Percentiles rank a stretch among this genome's conserved stretches.
These are phyloP conservation scores for Dendrolimus kikuchii DNA, from an alignment of 1,140 invertebrate genomes.

Conservation along the genomic window DNA sequence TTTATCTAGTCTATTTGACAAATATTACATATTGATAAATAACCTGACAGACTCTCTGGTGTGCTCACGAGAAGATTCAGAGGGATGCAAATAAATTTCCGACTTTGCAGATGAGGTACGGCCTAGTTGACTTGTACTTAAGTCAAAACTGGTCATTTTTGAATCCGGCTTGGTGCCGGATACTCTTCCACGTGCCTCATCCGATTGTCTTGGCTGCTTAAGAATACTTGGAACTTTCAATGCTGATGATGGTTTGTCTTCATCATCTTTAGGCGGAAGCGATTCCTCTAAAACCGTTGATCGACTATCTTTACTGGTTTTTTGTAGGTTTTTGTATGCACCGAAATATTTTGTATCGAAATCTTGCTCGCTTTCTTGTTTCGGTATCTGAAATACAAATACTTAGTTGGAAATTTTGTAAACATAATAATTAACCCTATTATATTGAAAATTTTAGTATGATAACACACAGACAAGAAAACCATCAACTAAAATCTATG, in stretches of 20 bases:
- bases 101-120: constrained; percentile 7
- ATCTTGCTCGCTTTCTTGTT: constrained; percentile 52
- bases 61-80: constrained; percentile 2
- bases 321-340: constrained; percentile 37
- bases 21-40: background rate
- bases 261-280: background rate
- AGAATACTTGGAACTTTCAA: too few relatives aligned
- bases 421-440: too few relatives aligned
- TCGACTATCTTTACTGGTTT: constrained; percentile 16
- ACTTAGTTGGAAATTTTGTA: background rate
- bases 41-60: constrained; percentile 29
- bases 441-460: too few relatives aligned
- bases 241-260: too few relatives aligned
- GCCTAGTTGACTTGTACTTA: constrained; percentile 4
- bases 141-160: constrained; percentile 16
- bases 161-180: background rate
- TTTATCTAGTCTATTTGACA: too few relatives aligned
- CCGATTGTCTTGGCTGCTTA: too few relatives aligned
- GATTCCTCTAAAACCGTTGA: background rate
- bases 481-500: too few relatives aligned
- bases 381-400: constrained; percentile 30
- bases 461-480: too few relatives aligned
- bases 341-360: constrained; percentile 59
- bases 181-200: too few relatives aligned
- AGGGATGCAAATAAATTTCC: constrained; percentile 19